phyloP scores from a whole-genome alignment of 2,113 vertebrate genomes.

The Pteronura brasiliensis region DNA sequence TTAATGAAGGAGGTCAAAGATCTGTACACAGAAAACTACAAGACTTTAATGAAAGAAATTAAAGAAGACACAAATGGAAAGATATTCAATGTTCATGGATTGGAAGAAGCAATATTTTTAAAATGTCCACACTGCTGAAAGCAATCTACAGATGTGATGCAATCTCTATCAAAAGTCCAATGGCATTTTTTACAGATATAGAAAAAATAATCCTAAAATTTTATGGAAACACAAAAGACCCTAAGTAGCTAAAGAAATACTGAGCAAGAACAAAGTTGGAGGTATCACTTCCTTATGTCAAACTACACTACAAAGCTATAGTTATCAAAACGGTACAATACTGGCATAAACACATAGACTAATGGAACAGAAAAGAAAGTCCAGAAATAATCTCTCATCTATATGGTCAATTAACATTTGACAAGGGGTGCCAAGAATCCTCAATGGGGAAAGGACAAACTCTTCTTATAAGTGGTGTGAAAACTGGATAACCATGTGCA shows the following conservation, averaged over 20 bases:
- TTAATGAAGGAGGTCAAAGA: neutral
- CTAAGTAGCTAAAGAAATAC: neutral
- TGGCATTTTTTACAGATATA: neutral
- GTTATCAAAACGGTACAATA: neutral
- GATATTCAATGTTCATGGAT: neutral
- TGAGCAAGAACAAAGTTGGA: neutral
- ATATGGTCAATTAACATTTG: neutral
- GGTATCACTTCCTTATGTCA: neutral
- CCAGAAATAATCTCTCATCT: neutral
- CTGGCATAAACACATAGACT: neutral
- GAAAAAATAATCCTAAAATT: neutral
- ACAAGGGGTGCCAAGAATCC: neutral
- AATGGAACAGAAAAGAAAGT: neutral
- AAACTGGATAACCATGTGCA: neutral
- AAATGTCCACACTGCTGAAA: neutral
- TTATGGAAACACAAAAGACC: neutral
- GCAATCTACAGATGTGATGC: neutral
- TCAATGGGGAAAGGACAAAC: neutral
- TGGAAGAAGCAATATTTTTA: neutral
- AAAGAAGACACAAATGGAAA: neutral
- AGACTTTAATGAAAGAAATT: neutral
- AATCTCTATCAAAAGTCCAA: neutral
- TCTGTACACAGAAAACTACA: neutral
- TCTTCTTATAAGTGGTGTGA: neutral
- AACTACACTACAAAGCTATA: neutral